Percentiles rank a stretch among this genome's conserved stretches.
Evolutionary conservation across 1,140 invertebrate genomes (phyloP).

Genomic region (Trichonephila inaurata): DNA sequence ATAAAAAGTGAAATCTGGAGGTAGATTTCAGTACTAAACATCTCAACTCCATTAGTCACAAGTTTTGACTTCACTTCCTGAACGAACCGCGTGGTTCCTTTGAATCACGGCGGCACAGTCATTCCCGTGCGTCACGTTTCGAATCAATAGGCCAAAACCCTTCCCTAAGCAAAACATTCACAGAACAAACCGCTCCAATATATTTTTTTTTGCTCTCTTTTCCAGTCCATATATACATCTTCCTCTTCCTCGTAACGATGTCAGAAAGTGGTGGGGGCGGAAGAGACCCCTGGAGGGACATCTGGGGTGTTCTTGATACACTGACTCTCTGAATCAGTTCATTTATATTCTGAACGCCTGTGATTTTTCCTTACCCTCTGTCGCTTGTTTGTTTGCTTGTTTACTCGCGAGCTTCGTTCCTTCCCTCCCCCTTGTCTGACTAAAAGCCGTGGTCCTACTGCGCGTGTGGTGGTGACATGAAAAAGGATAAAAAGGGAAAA

Average conservation of each 20-base stretch:
- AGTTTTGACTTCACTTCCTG: too few species aligned
- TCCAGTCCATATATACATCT: constrained; percentile 49
- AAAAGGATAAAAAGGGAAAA: constrained; percentile 50
- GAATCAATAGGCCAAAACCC: constrained; percentile 69
- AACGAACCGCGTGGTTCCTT: background rate
- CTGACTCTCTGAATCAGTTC: constrained; percentile 73
- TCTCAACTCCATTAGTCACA: too few species aligned
- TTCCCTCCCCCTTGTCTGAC: background rate
- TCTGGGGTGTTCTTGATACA: constrained; percentile 73
- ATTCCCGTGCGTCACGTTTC: background rate
- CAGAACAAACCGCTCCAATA: constrained; percentile 46
- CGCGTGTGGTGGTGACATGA: constrained; percentile 56
- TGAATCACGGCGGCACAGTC: background rate
- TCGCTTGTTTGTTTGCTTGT: constrained; percentile 70
- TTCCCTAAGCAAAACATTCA: constrained; percentile 64
- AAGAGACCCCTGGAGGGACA: constrained; percentile 63
- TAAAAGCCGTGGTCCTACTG: constrained; percentile 56
- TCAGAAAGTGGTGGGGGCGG: constrained; percentile 46
- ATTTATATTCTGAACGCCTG: constrained; percentile 70
- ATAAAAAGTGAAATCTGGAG: too few species aligned
- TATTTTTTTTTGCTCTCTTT: background rate
- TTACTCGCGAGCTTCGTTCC: constrained; percentile 32
- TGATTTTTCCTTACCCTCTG: constrained; percentile 61
- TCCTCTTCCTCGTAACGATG: constrained; percentile 63
- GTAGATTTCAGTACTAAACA: too few species aligned